phyloP scores from a whole-genome alignment of 2,888 invertebrate genomes.

The Leptogaster cylindrica region DNA sequence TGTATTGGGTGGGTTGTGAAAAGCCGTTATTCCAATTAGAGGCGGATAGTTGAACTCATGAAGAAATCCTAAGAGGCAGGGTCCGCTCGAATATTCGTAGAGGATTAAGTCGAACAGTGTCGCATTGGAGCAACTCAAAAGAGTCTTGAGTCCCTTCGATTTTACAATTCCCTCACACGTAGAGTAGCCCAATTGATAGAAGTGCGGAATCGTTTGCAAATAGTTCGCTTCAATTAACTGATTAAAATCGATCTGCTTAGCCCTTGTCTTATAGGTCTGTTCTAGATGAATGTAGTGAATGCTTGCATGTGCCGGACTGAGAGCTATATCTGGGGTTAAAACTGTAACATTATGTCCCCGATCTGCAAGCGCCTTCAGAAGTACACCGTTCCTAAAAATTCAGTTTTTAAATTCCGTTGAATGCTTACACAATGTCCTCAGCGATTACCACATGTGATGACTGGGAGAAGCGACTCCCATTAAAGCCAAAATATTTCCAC shows the following conservation, averaged over 20 bases:
- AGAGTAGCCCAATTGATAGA: slow-evolving; percentile 46
- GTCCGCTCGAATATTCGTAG: slow-evolving; percentile 54
- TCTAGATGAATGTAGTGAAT: slow-evolving; percentile 53
- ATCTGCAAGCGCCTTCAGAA: slow-evolving; percentile 49
- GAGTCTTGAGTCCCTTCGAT: slow-evolving; percentile 50
- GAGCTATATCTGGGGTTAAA: slow-evolving; percentile 51
- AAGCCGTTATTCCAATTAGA: slow-evolving; percentile 53
- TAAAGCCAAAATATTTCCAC: slow-evolving; percentile 42
- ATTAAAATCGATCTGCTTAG: slow-evolving; percentile 44
- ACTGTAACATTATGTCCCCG: slow-evolving; percentile 52
- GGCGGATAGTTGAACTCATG: slow-evolving; percentile 56
- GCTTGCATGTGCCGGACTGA: slow-evolving; percentile 47
- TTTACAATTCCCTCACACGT: slow-evolving; percentile 38
- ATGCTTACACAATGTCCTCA: neutral
- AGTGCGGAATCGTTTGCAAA: slow-evolving; percentile 43
- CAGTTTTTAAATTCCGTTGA: neutral
- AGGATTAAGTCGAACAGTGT: slow-evolving; percentile 56
- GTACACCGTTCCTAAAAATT: slow-evolving; percentile 50
- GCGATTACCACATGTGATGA: slow-evolving; percentile 40
- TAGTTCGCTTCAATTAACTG: slow-evolving; percentile 44
- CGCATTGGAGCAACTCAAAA: slow-evolving; percentile 52
- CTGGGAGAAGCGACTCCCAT: slow-evolving; percentile 39
- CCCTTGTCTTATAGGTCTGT: slow-evolving; percentile 49
- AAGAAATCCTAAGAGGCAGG: slow-evolving; percentile 55
- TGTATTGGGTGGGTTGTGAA: slow-evolving; percentile 50